These are phyloP conservation scores for Florisuga fusca DNA, from an alignment of 2,797 vertebrate species.

Conservation along the genomic window DNA sequence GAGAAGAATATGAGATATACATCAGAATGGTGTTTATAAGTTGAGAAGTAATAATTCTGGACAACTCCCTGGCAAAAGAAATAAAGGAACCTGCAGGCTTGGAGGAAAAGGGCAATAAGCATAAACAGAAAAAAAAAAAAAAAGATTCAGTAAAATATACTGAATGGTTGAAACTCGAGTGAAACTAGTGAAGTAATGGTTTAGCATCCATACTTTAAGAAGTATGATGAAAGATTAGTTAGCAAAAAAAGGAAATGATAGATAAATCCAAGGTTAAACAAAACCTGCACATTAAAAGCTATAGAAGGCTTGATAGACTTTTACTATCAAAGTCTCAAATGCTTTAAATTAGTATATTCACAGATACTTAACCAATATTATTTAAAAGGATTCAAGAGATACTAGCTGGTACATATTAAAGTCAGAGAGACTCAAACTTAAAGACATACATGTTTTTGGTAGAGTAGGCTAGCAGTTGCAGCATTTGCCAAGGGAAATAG, in stretches of 20 bases:
- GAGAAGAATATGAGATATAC: not conserved
- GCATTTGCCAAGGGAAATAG: not conserved
- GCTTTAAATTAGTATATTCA: not conserved
- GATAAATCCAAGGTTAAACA: not conserved
- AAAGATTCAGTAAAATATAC: not conserved
- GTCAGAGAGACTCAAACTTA: accelerated
- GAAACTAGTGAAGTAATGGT: not conserved
- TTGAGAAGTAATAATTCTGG: not conserved
- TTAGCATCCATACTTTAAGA: not conserved
- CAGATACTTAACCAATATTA: not conserved
- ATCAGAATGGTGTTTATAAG: not conserved
- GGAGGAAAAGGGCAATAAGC: not conserved
- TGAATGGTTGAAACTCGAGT: not conserved
- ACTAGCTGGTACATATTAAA: not conserved
- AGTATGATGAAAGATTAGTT: not conserved
- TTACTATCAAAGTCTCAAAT: not conserved
- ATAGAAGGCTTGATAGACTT: not conserved
- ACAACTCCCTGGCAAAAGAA: not conserved
- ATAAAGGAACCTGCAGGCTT: not conserved
- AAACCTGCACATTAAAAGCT: not conserved
- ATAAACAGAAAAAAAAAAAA: not conserved
- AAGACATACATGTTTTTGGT: not conserved
- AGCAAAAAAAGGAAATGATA: not conserved
- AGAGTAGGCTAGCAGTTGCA: not conserved
- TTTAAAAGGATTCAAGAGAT: not conserved